Conservation (phyloP, 2,113 vertebrate genomes). For the Callithrix jacchus region DNA sequence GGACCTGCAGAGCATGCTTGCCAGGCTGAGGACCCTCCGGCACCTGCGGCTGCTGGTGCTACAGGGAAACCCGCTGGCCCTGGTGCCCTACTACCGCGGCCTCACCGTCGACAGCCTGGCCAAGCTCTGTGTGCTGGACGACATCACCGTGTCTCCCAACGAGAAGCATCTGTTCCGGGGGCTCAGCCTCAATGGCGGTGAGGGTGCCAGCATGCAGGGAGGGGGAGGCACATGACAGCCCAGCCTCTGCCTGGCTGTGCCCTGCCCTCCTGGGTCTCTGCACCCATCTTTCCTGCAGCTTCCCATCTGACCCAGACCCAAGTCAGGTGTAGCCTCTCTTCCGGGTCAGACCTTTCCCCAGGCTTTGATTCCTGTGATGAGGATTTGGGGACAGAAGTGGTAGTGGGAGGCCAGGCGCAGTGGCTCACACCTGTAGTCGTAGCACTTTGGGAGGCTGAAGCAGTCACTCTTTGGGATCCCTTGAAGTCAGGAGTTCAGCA, state of each 20-base stretch:
- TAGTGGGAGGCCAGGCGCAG: accelerated
- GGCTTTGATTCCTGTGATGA: not conserved
- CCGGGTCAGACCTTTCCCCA: not conserved
- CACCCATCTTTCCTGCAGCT: accelerated
- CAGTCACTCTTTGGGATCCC: no score
- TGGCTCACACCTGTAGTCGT: no score
- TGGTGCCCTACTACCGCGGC: slow-evolving; percentile 88
- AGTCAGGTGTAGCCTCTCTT: not conserved
- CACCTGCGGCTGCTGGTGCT: slow-evolving; percentile 86
- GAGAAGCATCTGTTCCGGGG: slow-evolving; percentile 84
- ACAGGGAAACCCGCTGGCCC: slow-evolving; percentile 89
- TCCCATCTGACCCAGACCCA: not conserved
- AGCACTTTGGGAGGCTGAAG: no score
- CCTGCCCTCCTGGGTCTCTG: accelerated
- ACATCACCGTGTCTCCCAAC: slow-evolving; percentile 78
- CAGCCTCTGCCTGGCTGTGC: not conserved
- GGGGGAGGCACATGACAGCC: no score
- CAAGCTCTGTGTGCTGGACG: slow-evolving; percentile 85
- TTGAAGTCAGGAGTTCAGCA: no score
- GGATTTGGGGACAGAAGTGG: not conserved
- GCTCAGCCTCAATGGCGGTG: slow-evolving; percentile 83
- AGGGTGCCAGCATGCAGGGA: not conserved
- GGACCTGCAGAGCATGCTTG: slow-evolving; percentile 81
- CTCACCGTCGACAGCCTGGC: slow-evolving; percentile 87
- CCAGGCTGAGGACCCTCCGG: slow-evolving; percentile 78